phyloP scores from a whole-genome alignment of 2,888 invertebrate species.

The Habrosyne pyritoides region DNA sequence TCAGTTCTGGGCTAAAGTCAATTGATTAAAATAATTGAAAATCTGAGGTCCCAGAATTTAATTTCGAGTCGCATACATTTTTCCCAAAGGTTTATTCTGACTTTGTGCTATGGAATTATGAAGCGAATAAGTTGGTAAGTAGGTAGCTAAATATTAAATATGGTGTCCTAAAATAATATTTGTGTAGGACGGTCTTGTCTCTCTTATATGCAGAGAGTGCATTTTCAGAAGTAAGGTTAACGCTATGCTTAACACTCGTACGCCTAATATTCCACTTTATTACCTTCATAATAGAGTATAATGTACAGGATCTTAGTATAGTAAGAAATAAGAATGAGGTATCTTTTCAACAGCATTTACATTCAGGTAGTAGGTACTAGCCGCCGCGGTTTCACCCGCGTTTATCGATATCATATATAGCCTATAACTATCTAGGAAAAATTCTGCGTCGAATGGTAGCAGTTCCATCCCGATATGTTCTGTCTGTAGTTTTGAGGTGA shows the following conservation, averaged over 20 bases:
- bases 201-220: slow-evolving; percentile 4
- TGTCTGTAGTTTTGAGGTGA: too few relatives aligned
- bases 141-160: slow-evolving; percentile 31
- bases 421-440: too few relatives aligned
- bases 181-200: slow-evolving; percentile 3
- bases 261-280: not conserved
- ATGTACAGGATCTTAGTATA: too few relatives aligned
- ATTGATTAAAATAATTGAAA: not conserved
- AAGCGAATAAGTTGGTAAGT: slow-evolving; percentile 30
- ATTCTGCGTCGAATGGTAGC: too few relatives aligned
- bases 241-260: slow-evolving; percentile 3
- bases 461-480: too few relatives aligned
- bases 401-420: too few relatives aligned
- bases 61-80: slow-evolving; percentile 9
- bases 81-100: slow-evolving; percentile 29
- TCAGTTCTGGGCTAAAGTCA: not conserved
- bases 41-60: not conserved
- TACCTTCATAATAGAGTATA: not conserved
- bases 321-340: too few relatives aligned
- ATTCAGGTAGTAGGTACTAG: too few relatives aligned
- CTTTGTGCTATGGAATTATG: slow-evolving; percentile 30
- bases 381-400: too few relatives aligned
- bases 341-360: too few relatives aligned
- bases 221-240: not conserved
- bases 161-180: slow-evolving; percentile 24